Conservation (phyloP, 2,113 vertebrate genomes). For the Lethenteron camtschaticum region DNA sequence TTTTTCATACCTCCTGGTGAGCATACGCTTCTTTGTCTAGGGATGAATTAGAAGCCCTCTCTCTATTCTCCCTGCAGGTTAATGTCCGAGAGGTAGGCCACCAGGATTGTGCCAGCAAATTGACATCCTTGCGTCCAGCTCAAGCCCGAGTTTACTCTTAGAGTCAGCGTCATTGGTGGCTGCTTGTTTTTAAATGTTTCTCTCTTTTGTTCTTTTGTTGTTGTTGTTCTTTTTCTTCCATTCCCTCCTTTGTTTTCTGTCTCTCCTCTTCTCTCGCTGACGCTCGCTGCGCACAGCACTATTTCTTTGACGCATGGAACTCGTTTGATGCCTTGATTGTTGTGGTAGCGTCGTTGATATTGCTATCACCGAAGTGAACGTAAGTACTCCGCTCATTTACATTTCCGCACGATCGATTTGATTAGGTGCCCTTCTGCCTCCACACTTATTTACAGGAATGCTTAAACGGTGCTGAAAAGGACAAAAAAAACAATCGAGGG, state of each 20-base stretch:
- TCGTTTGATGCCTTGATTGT: constrained; percentile 99
- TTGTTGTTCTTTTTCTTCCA: constrained; percentile 17
- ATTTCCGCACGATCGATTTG: too few species aligned
- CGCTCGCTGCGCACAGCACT: constrained; percentile 71
- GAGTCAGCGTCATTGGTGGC: constrained; percentile 16
- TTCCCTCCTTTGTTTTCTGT: constrained; percentile 17
- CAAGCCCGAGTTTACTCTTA: constrained; percentile 14
- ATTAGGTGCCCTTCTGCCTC: too few species aligned
- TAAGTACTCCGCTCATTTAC: constrained; percentile 31
- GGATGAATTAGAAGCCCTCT: too few species aligned
- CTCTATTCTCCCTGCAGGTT: too few species aligned
- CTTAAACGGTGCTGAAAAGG: too few species aligned
- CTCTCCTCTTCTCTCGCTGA: constrained; percentile 22
- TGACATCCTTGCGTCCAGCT: too few species aligned
- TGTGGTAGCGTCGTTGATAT: constrained; percentile 99
- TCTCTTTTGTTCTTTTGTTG: constrained; percentile 20
- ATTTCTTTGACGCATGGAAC: constrained; percentile 99
- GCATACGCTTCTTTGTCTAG: too few species aligned
- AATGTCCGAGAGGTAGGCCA: too few species aligned
- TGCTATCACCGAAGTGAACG: constrained; percentile 99
- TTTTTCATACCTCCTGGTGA: too few species aligned
- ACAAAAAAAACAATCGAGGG: too few species aligned
- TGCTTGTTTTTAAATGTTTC: constrained; percentile 19
- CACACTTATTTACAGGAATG: too few species aligned
- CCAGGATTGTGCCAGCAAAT: too few species aligned